Evolutionary conservation across 2,888 invertebrate genomes (phyloP), one percentile per base, ranked within the genome.

Genomic region (Cosmorhoe ocellata): DNA sequence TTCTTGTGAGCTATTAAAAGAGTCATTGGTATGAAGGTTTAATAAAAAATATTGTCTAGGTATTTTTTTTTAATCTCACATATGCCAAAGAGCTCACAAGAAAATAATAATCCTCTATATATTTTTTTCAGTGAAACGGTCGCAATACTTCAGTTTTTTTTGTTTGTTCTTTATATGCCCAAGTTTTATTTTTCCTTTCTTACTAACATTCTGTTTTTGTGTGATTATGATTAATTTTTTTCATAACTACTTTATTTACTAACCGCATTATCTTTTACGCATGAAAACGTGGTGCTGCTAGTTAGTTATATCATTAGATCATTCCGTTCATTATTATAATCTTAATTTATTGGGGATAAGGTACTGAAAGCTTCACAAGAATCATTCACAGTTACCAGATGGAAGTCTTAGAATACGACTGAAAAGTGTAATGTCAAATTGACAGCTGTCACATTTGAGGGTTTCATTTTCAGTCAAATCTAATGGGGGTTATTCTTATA

Each of bases 201-300:
- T 66, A 81, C 84, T 84, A 85, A 84, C 84, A 69, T 52, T 64
- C 74, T 69, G 71, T 71, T n/a, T n/a, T n/a, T 65, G 73, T 76
- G 76, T 42, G 75, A 73, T 71, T 76, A 74, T 79, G 69, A 67
- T 50, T n/a, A n/a, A n/a, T n/a, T n/a, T 46, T 51, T 68, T 73
- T 26, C 18, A 10, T 34, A 33, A 14, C 69, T 77, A 73, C 69
- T 67, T 69, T 70, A 70, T 67, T 70, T 79, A 88, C 87, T 88
- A 87, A 87, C 84, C 72, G 81, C 84, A 79, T 71, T 63, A 57
- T 64, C 59, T 68, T 64, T 70, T 62, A 45, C 59, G 63, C 64
- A 65, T 76, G 75, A 82, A 81, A 74, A 75, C 71, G 73, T 71
- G 88, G 87, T 87, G 86, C 88, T 87, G 86, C 88, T 88, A 86